Evolutionary conservation across 2,113 vertebrate genomes (phyloP), one percentile per base, ranked within the genome.

Genomic region (Brevimyrus niger): DNA sequence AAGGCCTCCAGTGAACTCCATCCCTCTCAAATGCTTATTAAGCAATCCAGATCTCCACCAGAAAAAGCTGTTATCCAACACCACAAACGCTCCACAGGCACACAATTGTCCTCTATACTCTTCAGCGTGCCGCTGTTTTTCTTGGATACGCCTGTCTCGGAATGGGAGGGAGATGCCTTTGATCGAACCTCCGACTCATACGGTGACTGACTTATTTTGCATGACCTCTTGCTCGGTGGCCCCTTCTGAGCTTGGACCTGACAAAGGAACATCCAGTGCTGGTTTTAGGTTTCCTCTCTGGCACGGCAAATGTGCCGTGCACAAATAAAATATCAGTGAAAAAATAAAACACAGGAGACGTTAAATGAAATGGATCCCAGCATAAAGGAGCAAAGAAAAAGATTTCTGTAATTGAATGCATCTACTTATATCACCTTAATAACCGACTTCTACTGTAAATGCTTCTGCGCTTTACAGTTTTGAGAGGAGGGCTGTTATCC

Each of bases 131-230:
- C 55, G 4, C 35, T 89, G 89, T 89, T 89, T 50, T 8, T 89
- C n/a, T 89, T 89, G 89, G 82, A 86, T 35, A 21, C 2, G 58
- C 31, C 10, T 23, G 15, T 13, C 51, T 53, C 15, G 0, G n/a
- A 48, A 21, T 27, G 10, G 46, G 58, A 11, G 84, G 83, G 58
- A 11, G 21, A n/a, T 4, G 31, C 50, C 58, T 53, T 85, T 38
- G 89, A 87, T 89, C 58, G 4, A 21, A 10, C 84, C 44, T 42
- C 44, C 31, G 47, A 86, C 65, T 87, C 35, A 3, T 46, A 87
- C 9, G 21, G 47, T 87, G 47, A 90, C 85, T 87, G 84, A 55
- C 89, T 80, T 90, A 53, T 87, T 87, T 87, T 90, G 58, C 35
- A 38, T 87, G 47, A 87, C 65, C 65, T 38, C 47, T 19, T n/a